phyloP scores from a whole-genome alignment of 2,797 vertebrate genomes.

The Ptychadena robeensis region DNA sequence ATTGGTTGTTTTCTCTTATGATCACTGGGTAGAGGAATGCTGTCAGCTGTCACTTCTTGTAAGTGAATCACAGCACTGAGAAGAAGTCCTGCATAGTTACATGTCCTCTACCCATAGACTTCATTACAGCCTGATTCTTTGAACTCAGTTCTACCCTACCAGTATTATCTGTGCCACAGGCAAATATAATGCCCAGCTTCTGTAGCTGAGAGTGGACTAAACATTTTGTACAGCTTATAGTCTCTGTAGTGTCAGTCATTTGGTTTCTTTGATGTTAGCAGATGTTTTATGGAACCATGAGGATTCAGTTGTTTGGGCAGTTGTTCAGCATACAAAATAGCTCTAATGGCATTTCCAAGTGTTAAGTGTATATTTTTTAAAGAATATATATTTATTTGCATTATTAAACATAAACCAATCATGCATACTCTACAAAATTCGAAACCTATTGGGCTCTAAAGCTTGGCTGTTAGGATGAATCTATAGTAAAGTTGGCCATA shows the following conservation, averaged over 20 bases:
- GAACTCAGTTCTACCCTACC: not conserved
- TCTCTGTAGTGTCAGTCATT: conserved; percentile 28
- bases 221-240: not conserved
- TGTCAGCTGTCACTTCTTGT: conserved; percentile 9
- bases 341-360: too few species aligned
- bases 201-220: not conserved
- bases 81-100: not conserved
- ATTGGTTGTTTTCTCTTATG: conserved; percentile 17
- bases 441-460: too few species aligned
- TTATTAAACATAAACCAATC: too few species aligned
- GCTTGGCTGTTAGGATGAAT: too few species aligned
- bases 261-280: conserved; percentile 24
- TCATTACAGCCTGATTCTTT: conserved; percentile 11
- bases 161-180: not conserved
- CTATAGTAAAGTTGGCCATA: too few species aligned
- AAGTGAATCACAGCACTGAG: not conserved
- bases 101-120: conserved; percentile 2
- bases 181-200: not conserved
- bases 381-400: too few species aligned
- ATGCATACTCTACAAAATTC: too few species aligned
- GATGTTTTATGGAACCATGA: not conserved
- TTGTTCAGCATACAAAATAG: not conserved
- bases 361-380: too few species aligned
- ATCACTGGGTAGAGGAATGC: conserved; percentile 12
- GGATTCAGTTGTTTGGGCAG: not conserved